These are phyloP conservation scores for Chondrosia reniformis DNA, from an alignment of 37 sponge, comb jelly and placozoan genomes.

Conservation along the genomic window DNA sequence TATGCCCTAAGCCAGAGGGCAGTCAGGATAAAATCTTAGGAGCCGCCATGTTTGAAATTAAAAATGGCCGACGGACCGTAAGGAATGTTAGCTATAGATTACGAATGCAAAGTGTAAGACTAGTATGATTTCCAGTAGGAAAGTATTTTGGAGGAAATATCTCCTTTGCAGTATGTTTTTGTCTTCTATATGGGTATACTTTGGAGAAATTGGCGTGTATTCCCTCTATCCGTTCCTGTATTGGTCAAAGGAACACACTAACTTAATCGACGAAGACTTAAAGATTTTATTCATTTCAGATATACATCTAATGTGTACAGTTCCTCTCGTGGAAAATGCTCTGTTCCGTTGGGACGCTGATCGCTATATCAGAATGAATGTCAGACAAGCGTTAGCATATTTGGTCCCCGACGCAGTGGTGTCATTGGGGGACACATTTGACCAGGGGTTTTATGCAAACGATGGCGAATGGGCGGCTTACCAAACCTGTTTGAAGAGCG, in stretches of 20 bases:
- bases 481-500: neutral
- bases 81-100: no score
- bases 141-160: neutral
- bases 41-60: no score
- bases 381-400: neutral
- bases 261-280: neutral
- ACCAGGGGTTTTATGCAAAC: constrained; percentile 38
- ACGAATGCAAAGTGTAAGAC: no score
- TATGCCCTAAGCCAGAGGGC: no score
- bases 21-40: no score
- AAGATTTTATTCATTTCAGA: constrained; percentile 21
- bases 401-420: constrained; percentile 35
- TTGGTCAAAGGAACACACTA: neutral
- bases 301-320: constrained; percentile 29
- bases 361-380: constrained; percentile 23
- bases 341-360: constrained; percentile 52
- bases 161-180: neutral
- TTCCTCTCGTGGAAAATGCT: constrained; percentile 24
- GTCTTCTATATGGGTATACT: neutral
- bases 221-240: neutral
- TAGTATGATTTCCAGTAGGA: no score
- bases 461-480: constrained; percentile 26
- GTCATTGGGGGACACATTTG: constrained; percentile 38
- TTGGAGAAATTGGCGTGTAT: neutral
- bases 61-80: no score